phyloP scores from a whole-genome alignment of 2,888 invertebrate species.

The Orthosia gracilis region DNA sequence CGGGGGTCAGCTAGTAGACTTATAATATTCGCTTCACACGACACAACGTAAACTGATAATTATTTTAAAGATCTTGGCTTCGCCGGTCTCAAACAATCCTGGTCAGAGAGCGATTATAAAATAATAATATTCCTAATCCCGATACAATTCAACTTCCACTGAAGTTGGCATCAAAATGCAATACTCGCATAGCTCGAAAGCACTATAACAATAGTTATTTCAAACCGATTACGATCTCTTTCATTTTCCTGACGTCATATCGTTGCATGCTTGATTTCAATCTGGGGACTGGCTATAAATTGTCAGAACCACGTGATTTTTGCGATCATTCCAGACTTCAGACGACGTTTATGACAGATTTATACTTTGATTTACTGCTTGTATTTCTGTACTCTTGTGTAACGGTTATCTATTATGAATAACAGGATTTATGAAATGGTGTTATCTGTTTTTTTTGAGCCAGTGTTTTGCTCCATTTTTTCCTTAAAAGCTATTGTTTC shows the following conservation, averaged over 20 bases:
- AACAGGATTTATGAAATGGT: slow-evolving; percentile 1
- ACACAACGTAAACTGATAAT: not conserved
- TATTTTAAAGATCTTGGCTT: not conserved
- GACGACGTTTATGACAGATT: slow-evolving; percentile 49
- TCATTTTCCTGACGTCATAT: slow-evolving; percentile 47
- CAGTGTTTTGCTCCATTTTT: not conserved
- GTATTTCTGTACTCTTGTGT: slow-evolving; percentile 16
- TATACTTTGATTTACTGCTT: slow-evolving; percentile 35
- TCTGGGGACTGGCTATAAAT: slow-evolving; percentile 45
- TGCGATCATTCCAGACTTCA: slow-evolving; percentile 27
- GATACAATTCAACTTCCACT: not conserved
- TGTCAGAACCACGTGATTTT: slow-evolving; percentile 33
- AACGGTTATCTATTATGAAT: slow-evolving; percentile 5
- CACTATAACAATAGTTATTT: slow-evolving; percentile 38
- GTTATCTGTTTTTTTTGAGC: not conserved
- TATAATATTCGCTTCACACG: not conserved
- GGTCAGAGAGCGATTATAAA: not conserved
- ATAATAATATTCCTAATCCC: not conserved
- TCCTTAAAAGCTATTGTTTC: not conserved
- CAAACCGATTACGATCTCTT: slow-evolving; percentile 37
- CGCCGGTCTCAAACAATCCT: not conserved
- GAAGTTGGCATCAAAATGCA: not conserved
- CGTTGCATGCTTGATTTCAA: slow-evolving; percentile 61
- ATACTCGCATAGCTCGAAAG: slow-evolving; percentile 14
- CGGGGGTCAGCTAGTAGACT: not conserved